These are phyloP conservation scores for Crepidodera aurea DNA, from an alignment of 2,888 invertebrate species.

Conservation along the genomic window DNA sequence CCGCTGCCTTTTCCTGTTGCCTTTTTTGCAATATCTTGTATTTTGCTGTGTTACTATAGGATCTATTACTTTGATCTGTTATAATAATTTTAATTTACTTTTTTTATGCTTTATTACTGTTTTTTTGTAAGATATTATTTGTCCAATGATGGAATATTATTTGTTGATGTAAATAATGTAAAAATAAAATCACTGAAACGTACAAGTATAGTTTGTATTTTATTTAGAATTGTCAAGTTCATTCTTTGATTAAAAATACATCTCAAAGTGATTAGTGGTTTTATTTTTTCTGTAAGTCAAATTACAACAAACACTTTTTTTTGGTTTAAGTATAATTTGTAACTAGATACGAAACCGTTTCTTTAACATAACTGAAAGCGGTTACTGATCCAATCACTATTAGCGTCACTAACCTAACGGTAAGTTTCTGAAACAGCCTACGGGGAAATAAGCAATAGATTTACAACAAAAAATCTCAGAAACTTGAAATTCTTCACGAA, in stretches of 20 bases:
- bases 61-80: conserved; percentile 35
- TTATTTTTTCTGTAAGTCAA: conserved; percentile 6
- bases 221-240: conserved; percentile 41
- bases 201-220: conserved; percentile 47
- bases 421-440: no score
- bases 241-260: conserved; percentile 31
- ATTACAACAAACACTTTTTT: no score
- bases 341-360: no score
- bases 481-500: no score
- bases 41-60: conserved; percentile 31
- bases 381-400: no score
- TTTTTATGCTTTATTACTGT: conserved; percentile 25
- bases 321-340: no score
- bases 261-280: conserved; percentile 10
- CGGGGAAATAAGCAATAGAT: no score
- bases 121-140: conserved; percentile 29
- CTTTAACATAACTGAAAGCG: no score
- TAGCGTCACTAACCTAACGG: no score
- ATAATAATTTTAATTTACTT: conserved; percentile 28
- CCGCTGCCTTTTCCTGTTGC: no score
- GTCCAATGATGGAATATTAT: conserved; percentile 24
- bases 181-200: conserved; percentile 41
- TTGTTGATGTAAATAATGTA: conserved; percentile 38
- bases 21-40: conserved; percentile 11
- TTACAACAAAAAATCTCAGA: no score